Base-by-base conservation (phyloP, 2,797 vertebrate genomes). In the Sebastes minor region DNA sequence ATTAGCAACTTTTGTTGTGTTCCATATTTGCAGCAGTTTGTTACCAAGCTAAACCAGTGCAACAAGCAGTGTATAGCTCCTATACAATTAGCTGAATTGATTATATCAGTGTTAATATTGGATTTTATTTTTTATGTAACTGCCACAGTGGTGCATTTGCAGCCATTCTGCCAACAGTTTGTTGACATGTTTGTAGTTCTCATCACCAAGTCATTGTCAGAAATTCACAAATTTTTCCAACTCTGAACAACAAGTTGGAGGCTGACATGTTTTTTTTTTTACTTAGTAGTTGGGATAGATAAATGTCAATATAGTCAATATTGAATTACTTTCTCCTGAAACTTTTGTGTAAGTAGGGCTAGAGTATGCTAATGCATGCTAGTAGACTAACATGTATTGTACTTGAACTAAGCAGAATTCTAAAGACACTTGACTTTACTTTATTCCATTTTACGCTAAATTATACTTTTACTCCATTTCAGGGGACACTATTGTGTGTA, bases 61-160 rank as follows among this genome's bases (percentile, higher is more conserved):
- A 25, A 27, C 7, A 59, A 59, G 25, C 25, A 27, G 14, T 59
- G 7, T 28, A 59, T 27, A 27, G 25, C 14, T 59, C 25, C 56
- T 27, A 0, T 28, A 59, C 0, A 59, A 28, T 18, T 2, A 59
- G 56, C 14, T 57, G 23, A 27, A 57, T 57, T 13, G 3, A 27
- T 57, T 27, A 8, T 57, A 57, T 14, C 2, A 23, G 7, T 60
- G 46, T 49, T 49, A 49, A 20, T 49, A 49, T 49, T 49, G 46
- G 7, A 49, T 49, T 49, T 49, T 18, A 46, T 18, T 46, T 46
- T 46, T 46, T 2, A 18, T 46, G 16, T 46, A 46, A 46, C 42
- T 46, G 42, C 42, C 16, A 18, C 0, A 42, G 14, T 49, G 42
- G 0, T 49, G 46, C 18, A 49, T 49, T 49, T 49, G 46, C 18